Conservation (phyloP, 2,113 vertebrate species). For the Salvator merianae region DNA sequence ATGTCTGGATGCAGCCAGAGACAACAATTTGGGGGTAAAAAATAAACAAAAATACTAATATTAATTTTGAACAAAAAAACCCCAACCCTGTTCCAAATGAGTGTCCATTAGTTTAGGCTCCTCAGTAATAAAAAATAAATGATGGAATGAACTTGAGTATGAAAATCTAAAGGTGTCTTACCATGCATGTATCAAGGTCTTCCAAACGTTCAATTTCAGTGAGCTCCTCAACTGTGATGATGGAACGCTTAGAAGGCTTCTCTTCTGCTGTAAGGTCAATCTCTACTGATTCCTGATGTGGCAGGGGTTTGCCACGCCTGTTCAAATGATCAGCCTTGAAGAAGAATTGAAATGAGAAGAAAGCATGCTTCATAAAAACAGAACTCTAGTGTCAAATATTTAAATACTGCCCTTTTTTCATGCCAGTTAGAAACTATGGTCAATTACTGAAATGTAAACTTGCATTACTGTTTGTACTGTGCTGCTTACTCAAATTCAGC, state of each 20-base stretch:
- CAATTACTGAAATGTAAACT: too few relatives aligned
- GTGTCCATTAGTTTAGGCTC: neutral
- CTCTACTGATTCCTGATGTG: conserved; percentile 85
- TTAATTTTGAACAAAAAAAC: neutral
- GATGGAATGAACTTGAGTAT: neutral
- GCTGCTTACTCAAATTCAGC: too few relatives aligned
- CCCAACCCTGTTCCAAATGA: neutral
- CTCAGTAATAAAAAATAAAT: neutral
- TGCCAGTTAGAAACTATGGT: too few relatives aligned
- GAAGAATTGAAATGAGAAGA: conserved; percentile 19
- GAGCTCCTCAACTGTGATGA: conserved; percentile 78
- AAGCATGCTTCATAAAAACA: neutral
- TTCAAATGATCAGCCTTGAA: conserved; percentile 89
- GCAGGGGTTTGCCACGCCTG: conserved; percentile 80
- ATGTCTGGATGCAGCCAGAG: too few relatives aligned
- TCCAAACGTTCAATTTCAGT: conserved; percentile 91
- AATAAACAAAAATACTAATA: conserved; percentile 8
- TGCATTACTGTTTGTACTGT: too few relatives aligned
- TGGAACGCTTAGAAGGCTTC: conserved; percentile 80
- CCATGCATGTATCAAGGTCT: conserved; percentile 94
- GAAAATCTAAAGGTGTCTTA: conserved; percentile 66
- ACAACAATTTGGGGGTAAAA: neutral
- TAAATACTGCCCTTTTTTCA: neutral
- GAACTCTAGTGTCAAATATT: neutral
- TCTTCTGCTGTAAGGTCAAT: conserved; percentile 82